Percentiles rank a stretch among this genome's conserved stretches.
phyloP scores from a whole-genome alignment of 2,797 vertebrate species.

The Leptoclinus maculatus region DNA sequence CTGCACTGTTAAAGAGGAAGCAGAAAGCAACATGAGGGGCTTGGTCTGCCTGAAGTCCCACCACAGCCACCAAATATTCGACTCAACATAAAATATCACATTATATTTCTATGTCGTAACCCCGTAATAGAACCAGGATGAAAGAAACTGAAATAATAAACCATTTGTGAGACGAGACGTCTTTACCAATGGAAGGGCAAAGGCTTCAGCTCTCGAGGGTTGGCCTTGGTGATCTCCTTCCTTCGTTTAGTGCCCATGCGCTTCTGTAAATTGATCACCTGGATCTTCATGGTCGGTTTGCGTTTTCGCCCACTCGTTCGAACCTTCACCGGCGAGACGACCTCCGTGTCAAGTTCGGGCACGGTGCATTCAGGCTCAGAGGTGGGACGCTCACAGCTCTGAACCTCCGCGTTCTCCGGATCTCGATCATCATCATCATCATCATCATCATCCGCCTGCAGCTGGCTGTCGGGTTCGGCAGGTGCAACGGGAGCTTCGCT shows the following conservation, averaged over 20 bases:
- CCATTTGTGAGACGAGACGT: not conserved
- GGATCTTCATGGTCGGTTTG: conserved; percentile 75
- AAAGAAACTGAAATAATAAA: not conserved
- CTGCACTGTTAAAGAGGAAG: conserved; percentile 59
- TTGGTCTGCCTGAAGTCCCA: not conserved
- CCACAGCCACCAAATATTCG: not conserved
- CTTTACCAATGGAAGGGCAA: conserved; percentile 58
- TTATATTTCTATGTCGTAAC: not conserved
- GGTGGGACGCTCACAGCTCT: not conserved
- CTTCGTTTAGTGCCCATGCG: conserved; percentile 53
- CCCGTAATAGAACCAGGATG: not conserved
- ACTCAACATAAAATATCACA: not conserved
- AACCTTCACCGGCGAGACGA: conserved; percentile 25
- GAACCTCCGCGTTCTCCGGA: not conserved
- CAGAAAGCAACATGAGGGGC: not conserved
- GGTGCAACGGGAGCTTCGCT: not conserved
- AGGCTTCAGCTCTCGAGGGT: conserved; percentile 25
- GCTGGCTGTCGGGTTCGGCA: not conserved
- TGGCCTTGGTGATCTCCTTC: conserved; percentile 21
- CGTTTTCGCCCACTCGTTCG: conserved; percentile 73
- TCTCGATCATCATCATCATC: not conserved
- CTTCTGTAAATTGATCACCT: conserved; percentile 69
- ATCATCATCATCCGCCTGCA: not conserved
- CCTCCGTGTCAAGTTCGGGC: not conserved
- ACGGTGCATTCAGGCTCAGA: not conserved